Conservation (phyloP, 2,797 vertebrate species). For the Lithobates pipiens region DNA sequence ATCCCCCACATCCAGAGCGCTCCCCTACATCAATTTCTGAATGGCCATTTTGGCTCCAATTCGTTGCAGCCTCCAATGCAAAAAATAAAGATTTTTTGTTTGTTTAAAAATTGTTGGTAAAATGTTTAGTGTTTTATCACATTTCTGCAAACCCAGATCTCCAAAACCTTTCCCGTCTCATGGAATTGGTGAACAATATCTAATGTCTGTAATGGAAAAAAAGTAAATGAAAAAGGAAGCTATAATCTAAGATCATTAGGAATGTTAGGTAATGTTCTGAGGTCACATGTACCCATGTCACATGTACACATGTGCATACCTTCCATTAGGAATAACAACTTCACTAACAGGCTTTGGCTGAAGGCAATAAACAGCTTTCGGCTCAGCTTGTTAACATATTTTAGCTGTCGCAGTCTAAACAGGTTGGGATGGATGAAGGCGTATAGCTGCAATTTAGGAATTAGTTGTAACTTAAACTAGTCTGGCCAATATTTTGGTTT, state of each 20-base stretch:
- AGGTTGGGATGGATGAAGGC: neutral
- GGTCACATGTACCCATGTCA: conserved; percentile 18
- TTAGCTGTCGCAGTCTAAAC: neutral
- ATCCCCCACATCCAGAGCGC: too few relatives aligned
- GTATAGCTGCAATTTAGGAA: neutral
- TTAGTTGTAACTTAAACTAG: too few relatives aligned
- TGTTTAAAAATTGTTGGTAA: too few relatives aligned
- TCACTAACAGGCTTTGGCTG: neutral
- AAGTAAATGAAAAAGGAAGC: neutral
- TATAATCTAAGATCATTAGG: neutral
- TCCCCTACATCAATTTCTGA: too few relatives aligned
- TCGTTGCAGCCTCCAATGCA: too few relatives aligned
- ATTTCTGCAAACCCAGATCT: too few relatives aligned
- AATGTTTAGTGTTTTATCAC: too few relatives aligned
- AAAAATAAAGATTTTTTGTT: too few relatives aligned
- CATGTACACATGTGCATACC: conserved; percentile 1
- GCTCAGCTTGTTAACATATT: conserved; percentile 6
- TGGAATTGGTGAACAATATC: too few relatives aligned
- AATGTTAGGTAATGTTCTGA: neutral
- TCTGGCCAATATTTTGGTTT: too few relatives aligned
- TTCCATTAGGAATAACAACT: conserved; percentile 47
- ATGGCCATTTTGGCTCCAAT: too few relatives aligned
- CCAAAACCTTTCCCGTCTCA: too few relatives aligned
- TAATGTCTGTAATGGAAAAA: neutral
- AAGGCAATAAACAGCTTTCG: conserved; percentile 31